Conservation (phyloP, 2,888 invertebrate species). For the Belgica antarctica region DNA sequence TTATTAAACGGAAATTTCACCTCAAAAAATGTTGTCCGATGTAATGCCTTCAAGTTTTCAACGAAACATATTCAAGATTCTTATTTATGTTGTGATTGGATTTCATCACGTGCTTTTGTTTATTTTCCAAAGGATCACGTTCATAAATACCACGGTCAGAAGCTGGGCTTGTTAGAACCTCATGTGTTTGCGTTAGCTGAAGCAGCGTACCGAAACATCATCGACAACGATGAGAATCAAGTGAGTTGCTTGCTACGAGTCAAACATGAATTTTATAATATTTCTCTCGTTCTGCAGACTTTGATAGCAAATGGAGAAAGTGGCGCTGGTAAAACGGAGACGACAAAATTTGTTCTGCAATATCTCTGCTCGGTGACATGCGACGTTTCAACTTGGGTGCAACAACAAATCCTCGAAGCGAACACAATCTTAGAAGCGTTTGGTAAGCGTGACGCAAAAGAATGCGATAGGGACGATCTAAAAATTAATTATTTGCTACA, state of each 20-base stretch:
- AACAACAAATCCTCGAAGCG: slow-evolving; percentile 90
- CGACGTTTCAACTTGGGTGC: slow-evolving; percentile 86
- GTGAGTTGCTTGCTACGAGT: slow-evolving; percentile 47
- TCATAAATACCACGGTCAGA: slow-evolving; percentile 75
- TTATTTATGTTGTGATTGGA: no score
- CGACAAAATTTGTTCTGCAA: slow-evolving; percentile 86
- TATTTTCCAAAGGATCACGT: slow-evolving; percentile 89
- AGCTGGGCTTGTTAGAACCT: slow-evolving; percentile 77
- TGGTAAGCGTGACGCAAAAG: slow-evolving; percentile 60
- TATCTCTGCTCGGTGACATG: slow-evolving; percentile 86
- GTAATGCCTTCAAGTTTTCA: no score
- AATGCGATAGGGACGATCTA: neutral
- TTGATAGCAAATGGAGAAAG: no score
- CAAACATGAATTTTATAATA: neutral
- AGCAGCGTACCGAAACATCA: slow-evolving; percentile 67
- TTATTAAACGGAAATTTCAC: no score
- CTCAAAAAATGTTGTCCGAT: no score
- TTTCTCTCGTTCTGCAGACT: neutral
- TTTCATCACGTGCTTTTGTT: no score
- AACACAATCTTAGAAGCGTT: slow-evolving; percentile 91
- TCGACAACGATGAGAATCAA: slow-evolving; percentile 53
- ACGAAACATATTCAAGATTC: neutral
- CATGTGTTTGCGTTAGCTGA: slow-evolving; percentile 90
- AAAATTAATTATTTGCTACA: slow-evolving; percentile 50
- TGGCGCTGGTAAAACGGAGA: slow-evolving; percentile 92